A percentile compares a stretch with the other conserved stretches of the same genome.
These are phyloP conservation scores for Labrus mixtus DNA, from an alignment of 2,113 vertebrate species.

Conservation along the genomic window DNA sequence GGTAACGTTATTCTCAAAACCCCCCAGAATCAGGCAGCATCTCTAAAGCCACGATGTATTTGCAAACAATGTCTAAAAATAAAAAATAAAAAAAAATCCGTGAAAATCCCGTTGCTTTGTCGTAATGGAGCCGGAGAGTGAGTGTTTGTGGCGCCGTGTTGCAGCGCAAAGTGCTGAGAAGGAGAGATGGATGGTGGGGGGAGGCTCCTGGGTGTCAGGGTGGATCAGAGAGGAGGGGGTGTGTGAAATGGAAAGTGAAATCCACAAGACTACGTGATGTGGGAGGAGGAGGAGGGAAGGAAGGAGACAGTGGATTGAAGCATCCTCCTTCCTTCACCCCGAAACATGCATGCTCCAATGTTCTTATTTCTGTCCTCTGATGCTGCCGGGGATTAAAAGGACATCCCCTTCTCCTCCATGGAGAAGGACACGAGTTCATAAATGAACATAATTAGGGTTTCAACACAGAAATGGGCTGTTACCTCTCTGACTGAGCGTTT, in stretches of 20 bases:
- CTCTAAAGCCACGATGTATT: background rate
- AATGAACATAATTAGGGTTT: background rate
- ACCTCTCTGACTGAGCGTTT: no score
- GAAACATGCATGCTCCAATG: background rate
- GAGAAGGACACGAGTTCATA: background rate
- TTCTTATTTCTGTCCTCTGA: background rate
- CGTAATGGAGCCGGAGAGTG: background rate
- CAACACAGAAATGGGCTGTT: background rate
- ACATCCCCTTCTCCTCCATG: background rate
- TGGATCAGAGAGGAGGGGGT: constrained; percentile 36
- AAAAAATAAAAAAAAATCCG: background rate
- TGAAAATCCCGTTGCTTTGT: background rate
- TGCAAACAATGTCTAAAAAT: background rate
- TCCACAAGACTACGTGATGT: constrained; percentile 50
- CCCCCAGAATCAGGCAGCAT: constrained; percentile 14
- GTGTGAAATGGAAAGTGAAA: constrained; percentile 69
- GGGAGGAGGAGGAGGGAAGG: constrained; percentile 2
- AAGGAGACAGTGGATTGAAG: background rate
- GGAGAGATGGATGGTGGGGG: constrained; percentile 34
- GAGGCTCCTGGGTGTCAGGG: constrained; percentile 58
- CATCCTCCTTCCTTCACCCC: constrained; percentile 7
- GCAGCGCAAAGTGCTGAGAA: constrained; percentile 51
- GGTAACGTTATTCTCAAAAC: constrained; percentile 25
- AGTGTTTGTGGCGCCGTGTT: constrained; percentile 13
- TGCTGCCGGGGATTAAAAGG: background rate